Percentiles rank a stretch among this genome's conserved stretches.
Conservation (phyloP, 2,797 vertebrate genomes). For the Neostethus bicornis region DNA sequence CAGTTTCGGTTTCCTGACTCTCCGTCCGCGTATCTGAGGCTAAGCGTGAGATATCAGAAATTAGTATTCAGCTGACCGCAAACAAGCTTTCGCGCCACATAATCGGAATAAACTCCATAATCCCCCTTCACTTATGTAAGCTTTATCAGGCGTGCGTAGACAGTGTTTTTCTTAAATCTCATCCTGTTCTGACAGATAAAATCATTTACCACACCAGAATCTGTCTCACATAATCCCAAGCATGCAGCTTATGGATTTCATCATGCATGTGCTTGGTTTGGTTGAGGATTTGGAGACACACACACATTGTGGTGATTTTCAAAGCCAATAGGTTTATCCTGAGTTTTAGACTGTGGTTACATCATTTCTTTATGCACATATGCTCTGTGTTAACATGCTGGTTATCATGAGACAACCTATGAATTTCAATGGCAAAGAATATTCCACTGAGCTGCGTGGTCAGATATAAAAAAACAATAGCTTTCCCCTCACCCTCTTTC, state of each 20-base stretch:
- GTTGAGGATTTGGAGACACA: conserved; percentile 61
- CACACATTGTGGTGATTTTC: conserved; percentile 53
- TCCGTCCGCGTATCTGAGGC: conserved; percentile 39
- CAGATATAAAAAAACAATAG: conserved; percentile 59
- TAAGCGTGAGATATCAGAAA: conserved; percentile 55
- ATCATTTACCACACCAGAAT: conserved; percentile 67
- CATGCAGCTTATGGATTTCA: conserved; percentile 69
- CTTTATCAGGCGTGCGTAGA: conserved; percentile 43
- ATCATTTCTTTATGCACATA: conserved; percentile 68
- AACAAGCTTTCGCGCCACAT: conserved; percentile 52
- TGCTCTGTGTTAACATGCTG: conserved; percentile 52
- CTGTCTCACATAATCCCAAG: conserved; percentile 60
- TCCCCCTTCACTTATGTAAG: conserved; percentile 65
- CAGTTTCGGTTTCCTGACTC: conserved; percentile 28
- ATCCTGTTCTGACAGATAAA: conserved; percentile 66
- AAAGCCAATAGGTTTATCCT: conserved; percentile 64
- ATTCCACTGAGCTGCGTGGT: conserved; percentile 62
- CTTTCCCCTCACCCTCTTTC: conserved; percentile 48
- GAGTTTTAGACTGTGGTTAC: conserved; percentile 57
- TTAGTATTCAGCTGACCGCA: conserved; percentile 60
- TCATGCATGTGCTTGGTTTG: conserved; percentile 59
- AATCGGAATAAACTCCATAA: conserved; percentile 55
- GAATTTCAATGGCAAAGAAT: conserved; percentile 56
- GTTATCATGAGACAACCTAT: conserved; percentile 62
- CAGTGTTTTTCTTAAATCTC: conserved; percentile 63